Conservation (phyloP, 2,113 vertebrate genomes). For the Aythya baeri region DNA sequence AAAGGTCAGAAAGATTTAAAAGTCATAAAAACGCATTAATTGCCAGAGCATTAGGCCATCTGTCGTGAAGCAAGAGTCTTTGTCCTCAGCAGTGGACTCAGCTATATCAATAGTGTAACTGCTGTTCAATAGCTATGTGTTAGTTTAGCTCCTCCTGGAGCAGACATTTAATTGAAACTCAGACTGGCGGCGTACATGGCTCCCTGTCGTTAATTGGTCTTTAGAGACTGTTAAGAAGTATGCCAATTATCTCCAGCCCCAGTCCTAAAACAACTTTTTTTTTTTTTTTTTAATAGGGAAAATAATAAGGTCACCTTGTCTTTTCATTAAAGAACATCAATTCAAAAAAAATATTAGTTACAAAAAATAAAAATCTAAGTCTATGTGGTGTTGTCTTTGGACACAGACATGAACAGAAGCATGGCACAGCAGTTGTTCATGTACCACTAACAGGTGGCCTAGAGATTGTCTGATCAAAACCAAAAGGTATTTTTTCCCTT, state of each 20-base stretch:
- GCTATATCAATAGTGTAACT: slow-evolving; percentile 27
- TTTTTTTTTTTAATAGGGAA: not conserved
- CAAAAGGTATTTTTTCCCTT: not conserved
- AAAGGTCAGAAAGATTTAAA: slow-evolving; percentile 69
- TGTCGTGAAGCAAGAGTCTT: not conserved
- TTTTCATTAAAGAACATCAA: slow-evolving; percentile 5
- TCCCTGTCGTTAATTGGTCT: slow-evolving; percentile 75
- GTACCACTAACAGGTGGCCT: not conserved
- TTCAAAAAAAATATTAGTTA: not conserved
- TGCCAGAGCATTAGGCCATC: slow-evolving; percentile 48
- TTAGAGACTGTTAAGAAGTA: slow-evolving; percentile 57
- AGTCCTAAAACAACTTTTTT: slow-evolving; percentile 5
- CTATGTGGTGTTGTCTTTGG: not conserved
- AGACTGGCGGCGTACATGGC: slow-evolving; percentile 40
- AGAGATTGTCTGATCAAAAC: not conserved
- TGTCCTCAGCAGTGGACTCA: slow-evolving; percentile 38
- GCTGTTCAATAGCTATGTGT: slow-evolving; percentile 13
- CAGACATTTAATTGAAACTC: slow-evolving; percentile 66
- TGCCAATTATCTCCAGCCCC: slow-evolving; percentile 57
- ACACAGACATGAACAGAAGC: not conserved
- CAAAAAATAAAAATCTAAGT: not conserved
- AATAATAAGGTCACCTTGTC: slow-evolving; percentile 58
- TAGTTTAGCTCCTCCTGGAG: slow-evolving; percentile 44
- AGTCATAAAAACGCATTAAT: slow-evolving; percentile 65
- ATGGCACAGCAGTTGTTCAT: not conserved